Conservation (phyloP, 2,888 invertebrate genomes). For the Phalangium opilio region DNA sequence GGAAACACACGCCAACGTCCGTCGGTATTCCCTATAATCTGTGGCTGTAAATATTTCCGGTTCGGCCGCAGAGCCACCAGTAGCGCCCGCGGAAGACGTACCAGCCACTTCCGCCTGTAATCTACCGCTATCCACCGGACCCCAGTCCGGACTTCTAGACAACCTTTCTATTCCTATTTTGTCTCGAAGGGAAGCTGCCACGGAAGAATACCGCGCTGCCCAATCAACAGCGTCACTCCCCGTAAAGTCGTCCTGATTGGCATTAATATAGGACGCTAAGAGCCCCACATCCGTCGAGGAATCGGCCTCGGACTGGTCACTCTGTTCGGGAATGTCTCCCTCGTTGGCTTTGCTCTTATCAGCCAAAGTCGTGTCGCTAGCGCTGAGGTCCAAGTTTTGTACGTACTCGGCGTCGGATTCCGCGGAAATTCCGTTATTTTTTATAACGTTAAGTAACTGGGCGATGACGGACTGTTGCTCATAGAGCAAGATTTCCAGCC, state of each 20-base stretch:
- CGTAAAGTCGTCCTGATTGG: not conserved
- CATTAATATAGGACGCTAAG: too few species aligned
- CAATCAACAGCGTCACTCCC: not conserved
- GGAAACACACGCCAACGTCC: slow-evolving; percentile 54
- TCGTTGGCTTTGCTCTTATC: not conserved
- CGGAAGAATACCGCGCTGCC: too few species aligned
- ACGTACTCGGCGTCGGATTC: slow-evolving; percentile 4
- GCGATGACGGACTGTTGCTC: slow-evolving; percentile 83
- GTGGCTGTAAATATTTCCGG: slow-evolving; percentile 52
- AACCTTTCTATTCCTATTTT: too few species aligned
- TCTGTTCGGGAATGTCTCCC: not conserved
- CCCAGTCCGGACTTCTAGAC: not conserved
- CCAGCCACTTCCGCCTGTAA: not conserved
- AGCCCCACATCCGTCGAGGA: not conserved
- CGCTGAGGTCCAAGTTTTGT: not conserved
- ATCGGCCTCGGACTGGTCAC: not conserved
- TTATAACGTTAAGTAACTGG: slow-evolving; percentile 46
- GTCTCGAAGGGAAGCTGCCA: too few species aligned
- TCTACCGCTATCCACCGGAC: not conserved
- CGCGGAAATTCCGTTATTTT: slow-evolving; percentile 7
- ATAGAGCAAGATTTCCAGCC: slow-evolving; percentile 63
- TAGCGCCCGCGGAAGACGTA: not conserved
- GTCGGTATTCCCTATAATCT: slow-evolving; percentile 62
- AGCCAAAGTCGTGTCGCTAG: not conserved
- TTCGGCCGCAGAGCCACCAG: not conserved